Evolutionary conservation across 2,888 invertebrate genomes (phyloP), one percentile per base, ranked within the genome.

Genomic region (Xestobium rufovillosum): DNA sequence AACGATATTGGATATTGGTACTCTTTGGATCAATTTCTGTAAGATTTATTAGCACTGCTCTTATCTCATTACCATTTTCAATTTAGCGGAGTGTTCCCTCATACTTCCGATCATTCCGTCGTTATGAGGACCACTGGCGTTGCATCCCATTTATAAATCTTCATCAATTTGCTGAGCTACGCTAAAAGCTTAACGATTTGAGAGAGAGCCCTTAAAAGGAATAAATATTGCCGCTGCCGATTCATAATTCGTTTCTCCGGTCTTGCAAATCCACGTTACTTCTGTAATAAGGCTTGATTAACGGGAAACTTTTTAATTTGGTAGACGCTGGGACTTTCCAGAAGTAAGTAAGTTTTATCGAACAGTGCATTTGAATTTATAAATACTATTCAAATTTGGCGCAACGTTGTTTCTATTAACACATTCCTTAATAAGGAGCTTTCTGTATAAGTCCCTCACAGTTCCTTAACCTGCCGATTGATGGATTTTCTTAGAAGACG

Each of bases 31-130:
- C 45, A 38, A 41, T 40, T 39, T 28, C 14, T 34, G 41, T 36
- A 47, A 52, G 58, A 61, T 60, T 60, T 62, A 61, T 62, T 54
- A 55, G 51, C 56, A 49, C 47, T 52, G 54, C 57, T 51, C 50
- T 53, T 51, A 56, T 58, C 59, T 60, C 59, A 61, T 62, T 62
- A 61, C 61, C 61, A 62, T 62, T 62, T 62, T 60, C 61, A 62
- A 62, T 62, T 61, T 60, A 49, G 56, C 51, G 50, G 53, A 61
- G 61, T 61, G 61, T 59, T 60, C 52, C 52, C 55, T 55, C 57
- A 53, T 55, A 57, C 52, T 55, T 51, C 45, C 50, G 45, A 56
- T 56, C 51, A 53, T 55, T 56, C 48, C 47, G 50, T 48, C 49
- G 52, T 51, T 55, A 51, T 49, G 45, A 49, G 49, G 45, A 43